These are phyloP conservation scores for Rhynchonycteris naso DNA, from an alignment of 2,797 vertebrate species.

Conservation along the genomic window DNA sequence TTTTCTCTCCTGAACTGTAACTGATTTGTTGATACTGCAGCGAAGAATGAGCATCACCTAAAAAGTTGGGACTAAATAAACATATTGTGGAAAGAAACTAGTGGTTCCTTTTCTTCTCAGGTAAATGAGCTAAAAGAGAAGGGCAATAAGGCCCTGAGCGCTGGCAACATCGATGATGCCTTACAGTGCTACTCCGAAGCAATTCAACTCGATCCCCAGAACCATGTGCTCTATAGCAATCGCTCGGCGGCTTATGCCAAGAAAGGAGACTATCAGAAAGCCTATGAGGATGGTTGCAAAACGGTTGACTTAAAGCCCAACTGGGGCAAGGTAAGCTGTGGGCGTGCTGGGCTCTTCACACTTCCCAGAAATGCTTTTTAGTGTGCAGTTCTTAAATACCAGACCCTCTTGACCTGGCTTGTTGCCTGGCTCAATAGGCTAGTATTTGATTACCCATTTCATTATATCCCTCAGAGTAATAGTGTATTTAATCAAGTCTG, in stretches of 20 bases:
- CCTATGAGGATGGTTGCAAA: conserved; percentile 93
- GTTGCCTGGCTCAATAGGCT: neutral
- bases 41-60: neutral
- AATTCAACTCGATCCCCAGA: conserved; percentile 92
- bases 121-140: conserved; percentile 94
- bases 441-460: neutral
- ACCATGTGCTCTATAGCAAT: conserved; percentile 97
- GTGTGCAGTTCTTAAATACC: rapidly evolving
- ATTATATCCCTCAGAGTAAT: neutral
- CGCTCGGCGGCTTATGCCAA: conserved; percentile 88
- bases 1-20: neutral
- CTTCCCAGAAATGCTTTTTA: neutral
- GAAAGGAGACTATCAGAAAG: conserved; percentile 91
- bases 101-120: conserved; percentile 78
- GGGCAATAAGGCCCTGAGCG: conserved; percentile 95
- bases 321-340: conserved; percentile 93
- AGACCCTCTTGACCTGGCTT: neutral
- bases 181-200: conserved; percentile 95
- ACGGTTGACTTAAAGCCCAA: conserved; percentile 96
- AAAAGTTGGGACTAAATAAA: neutral
- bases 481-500: neutral
- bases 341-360: rapidly evolving
- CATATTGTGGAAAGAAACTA: neutral
- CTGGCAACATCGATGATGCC: conserved; percentile 93
- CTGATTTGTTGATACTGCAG: neutral